phyloP scores from a whole-genome alignment of 2,888 invertebrate species.

The Drosophila pegasa region DNA sequence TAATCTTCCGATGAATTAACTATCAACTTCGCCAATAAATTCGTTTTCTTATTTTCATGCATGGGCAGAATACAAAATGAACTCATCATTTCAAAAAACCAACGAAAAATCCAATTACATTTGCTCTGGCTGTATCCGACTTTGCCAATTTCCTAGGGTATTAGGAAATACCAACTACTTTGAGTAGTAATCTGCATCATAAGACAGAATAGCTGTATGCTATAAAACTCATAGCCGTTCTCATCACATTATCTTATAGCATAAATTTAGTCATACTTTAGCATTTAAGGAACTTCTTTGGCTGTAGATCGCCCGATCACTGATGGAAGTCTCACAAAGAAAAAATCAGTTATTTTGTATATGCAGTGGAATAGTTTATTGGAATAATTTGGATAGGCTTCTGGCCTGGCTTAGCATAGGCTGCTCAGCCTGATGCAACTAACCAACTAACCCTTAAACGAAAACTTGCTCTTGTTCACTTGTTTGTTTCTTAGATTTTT shows the following conservation, averaged over 20 bases:
- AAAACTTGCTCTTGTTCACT: not conserved
- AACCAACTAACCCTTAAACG: not conserved
- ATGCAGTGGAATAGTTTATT: slow-evolving; percentile 1
- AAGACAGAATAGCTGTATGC: not conserved
- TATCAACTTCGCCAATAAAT: too few species aligned
- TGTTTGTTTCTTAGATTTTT: too few species aligned
- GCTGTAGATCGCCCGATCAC: not conserved
- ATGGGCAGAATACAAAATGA: too few species aligned
- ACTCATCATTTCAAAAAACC: too few species aligned
- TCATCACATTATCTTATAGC: not conserved
- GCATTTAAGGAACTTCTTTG: not conserved
- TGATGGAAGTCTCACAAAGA: not conserved
- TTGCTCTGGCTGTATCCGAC: too few species aligned
- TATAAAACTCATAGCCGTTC: not conserved
- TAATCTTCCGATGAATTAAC: too few species aligned
- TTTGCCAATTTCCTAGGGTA: too few species aligned
- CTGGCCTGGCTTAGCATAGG: not conserved
- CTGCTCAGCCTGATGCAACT: not conserved
- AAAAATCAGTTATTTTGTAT: not conserved
- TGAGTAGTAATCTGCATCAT: not conserved
- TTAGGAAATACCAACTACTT: not conserved
- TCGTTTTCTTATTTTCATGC: too few species aligned
- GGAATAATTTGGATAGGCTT: not conserved
- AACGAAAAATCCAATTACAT: too few species aligned
- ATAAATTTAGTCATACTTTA: not conserved